Percentiles rank a stretch among this genome's conserved stretches.
These are phyloP conservation scores for Drepana arcuata DNA, from an alignment of 1,140 invertebrate genomes.

Conservation along the genomic window DNA sequence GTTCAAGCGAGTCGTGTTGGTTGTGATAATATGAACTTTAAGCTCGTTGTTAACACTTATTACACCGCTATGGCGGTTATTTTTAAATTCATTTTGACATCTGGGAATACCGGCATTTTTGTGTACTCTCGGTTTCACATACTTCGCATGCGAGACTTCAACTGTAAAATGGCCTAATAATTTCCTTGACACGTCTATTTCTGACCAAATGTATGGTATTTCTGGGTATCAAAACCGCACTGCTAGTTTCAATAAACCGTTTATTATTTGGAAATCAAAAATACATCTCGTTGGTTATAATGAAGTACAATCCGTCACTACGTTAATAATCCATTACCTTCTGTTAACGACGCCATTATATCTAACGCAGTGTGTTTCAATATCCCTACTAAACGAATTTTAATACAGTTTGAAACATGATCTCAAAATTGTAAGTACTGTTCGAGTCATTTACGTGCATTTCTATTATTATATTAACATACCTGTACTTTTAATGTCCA, in stretches of 20 bases:
- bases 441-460: conserved; percentile 39
- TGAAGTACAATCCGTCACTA: no score
- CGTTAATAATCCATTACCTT: no score
- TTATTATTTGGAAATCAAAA: no score
- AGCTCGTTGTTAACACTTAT: neutral
- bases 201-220: conserved; percentile 32
- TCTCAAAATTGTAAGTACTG: conserved; percentile 55
- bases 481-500: conserved; percentile 19
- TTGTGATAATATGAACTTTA: conserved; percentile 32
- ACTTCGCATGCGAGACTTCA: neutral
- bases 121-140: conserved; percentile 10
- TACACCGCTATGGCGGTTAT: no score
- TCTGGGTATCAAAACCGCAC: conserved; percentile 10
- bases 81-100: conserved; percentile 19
- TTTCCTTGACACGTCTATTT: conserved; percentile 9
- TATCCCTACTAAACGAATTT: conserved; percentile 8
- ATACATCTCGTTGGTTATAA: no score
- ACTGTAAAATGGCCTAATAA: conserved; percentile 32
- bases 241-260: neutral
- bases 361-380: conserved; percentile 8
- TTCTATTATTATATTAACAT: conserved; percentile 7
- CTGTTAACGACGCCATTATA: no score
- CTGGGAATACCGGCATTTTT: conserved; percentile 36
- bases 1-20: conserved; percentile 30
- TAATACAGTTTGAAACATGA: conserved; percentile 20